phyloP scores from a whole-genome alignment of 1,140 invertebrate species.

The Drosophila serrata region DNA sequence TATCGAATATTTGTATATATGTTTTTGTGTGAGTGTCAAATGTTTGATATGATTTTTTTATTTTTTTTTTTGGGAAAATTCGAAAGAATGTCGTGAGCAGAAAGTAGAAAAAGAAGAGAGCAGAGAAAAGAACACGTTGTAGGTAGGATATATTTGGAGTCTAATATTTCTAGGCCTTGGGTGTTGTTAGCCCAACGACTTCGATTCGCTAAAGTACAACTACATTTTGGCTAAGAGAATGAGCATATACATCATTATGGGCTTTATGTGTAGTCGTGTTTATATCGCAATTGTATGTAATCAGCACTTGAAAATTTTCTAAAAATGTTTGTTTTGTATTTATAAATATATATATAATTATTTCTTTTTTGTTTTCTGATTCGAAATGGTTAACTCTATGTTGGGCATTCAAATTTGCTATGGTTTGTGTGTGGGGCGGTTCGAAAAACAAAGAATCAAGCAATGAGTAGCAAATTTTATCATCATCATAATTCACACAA shows the following conservation, averaged over 20 bases:
- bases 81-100: slow-evolving; percentile 57
- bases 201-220: slow-evolving; percentile 68
- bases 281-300: slow-evolving; percentile 58
- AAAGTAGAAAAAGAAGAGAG: slow-evolving; percentile 79
- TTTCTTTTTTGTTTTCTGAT: slow-evolving; percentile 25
- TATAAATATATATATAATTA: slow-evolving; percentile 41
- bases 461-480: slow-evolving; percentile 56
- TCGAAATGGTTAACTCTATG: slow-evolving; percentile 72
- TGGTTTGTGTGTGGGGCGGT: slow-evolving; percentile 46
- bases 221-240: slow-evolving; percentile 75
- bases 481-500: slow-evolving; percentile 46
- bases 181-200: slow-evolving; percentile 41
- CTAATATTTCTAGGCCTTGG: slow-evolving; percentile 46
- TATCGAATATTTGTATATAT: slow-evolving; percentile 25
- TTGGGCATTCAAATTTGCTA: slow-evolving; percentile 82
- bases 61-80: slow-evolving; percentile 24
- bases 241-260: slow-evolving; percentile 64
- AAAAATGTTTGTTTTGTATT: slow-evolving; percentile 65
- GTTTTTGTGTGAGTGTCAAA: slow-evolving; percentile 27
- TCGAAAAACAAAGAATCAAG: slow-evolving; percentile 63
- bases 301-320: slow-evolving; percentile 84
- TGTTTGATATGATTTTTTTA: slow-evolving; percentile 19
- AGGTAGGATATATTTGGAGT: slow-evolving; percentile 51
- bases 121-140: slow-evolving; percentile 81
- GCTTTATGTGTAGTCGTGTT: slow-evolving; percentile 34